Conservation (phyloP, 2,888 invertebrate species). For the Zhuqinia jingwanae region DNA sequence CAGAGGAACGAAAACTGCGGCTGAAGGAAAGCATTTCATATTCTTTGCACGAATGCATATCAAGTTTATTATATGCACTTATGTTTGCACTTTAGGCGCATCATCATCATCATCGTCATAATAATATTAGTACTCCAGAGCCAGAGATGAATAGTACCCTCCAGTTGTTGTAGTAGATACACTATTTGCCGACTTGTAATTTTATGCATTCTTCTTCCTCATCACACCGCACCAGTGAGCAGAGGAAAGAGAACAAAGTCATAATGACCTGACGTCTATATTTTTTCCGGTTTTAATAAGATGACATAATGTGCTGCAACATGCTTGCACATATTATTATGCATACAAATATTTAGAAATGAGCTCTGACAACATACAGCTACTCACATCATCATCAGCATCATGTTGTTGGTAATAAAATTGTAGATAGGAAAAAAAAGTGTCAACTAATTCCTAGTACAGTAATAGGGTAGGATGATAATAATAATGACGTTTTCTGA, state of each 20-base stretch:
- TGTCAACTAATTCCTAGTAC: conserved; percentile 37
- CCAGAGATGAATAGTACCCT: not conserved
- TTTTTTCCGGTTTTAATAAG: conserved; percentile 12
- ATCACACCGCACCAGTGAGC: not conserved
- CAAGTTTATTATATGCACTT: not conserved
- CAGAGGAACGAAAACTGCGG: conserved; percentile 7
- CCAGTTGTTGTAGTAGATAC: no score
- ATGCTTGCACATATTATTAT: no score
- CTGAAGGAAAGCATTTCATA: not conserved
- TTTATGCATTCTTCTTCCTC: conserved; percentile 36
- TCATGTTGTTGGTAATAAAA: no score
- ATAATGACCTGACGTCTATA: not conserved
- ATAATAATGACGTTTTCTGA: conserved; percentile 8
- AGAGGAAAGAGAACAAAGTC: not conserved
- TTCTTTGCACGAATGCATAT: not conserved
- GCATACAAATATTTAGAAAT: no score
- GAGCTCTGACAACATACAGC: no score
- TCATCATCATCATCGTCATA: no score
- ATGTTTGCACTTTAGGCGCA: no score
- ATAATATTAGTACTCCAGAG: not conserved
- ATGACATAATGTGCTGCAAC: no score
- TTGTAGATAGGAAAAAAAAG: no score
- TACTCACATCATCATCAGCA: no score
- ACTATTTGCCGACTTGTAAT: conserved; percentile 23
- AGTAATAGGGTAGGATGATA: not conserved